Conservation (phyloP, 2,888 invertebrate species). For the Chaitophorus viminalis region DNA sequence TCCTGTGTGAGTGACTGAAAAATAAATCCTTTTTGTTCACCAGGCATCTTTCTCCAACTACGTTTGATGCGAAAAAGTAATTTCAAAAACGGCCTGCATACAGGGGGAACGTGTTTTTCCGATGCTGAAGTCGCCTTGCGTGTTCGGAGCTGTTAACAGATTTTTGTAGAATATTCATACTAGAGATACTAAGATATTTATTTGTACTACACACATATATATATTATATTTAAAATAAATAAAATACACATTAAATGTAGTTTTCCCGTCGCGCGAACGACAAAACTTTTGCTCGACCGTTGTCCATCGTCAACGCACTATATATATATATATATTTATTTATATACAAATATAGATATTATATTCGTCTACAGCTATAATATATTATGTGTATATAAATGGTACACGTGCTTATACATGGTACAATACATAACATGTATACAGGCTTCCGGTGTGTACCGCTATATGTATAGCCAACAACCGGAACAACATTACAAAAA, state of each 20-base stretch:
- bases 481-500: slow-evolving; percentile 56
- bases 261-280: background rate
- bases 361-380: background rate
- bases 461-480: slow-evolving; percentile 25
- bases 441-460: slow-evolving; percentile 19
- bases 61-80: too few relatives aligned
- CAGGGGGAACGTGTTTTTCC: too few relatives aligned
- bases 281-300: background rate
- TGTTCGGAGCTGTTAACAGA: background rate
- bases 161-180: background rate
- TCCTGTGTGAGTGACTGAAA: too few relatives aligned
- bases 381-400: background rate
- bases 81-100: too few relatives aligned
- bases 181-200: too few relatives aligned
- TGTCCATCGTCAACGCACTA: background rate
- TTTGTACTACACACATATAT: too few relatives aligned
- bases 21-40: too few relatives aligned
- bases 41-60: too few relatives aligned
- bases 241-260: background rate
- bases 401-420: background rate
- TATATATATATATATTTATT: background rate
- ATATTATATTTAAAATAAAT: background rate
- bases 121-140: background rate
- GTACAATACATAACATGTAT: too few relatives aligned
- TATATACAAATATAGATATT: too few relatives aligned